Evolutionary conservation across 2,797 vertebrate species (phyloP).

Genomic region (Aphelocoma californica): DNA sequence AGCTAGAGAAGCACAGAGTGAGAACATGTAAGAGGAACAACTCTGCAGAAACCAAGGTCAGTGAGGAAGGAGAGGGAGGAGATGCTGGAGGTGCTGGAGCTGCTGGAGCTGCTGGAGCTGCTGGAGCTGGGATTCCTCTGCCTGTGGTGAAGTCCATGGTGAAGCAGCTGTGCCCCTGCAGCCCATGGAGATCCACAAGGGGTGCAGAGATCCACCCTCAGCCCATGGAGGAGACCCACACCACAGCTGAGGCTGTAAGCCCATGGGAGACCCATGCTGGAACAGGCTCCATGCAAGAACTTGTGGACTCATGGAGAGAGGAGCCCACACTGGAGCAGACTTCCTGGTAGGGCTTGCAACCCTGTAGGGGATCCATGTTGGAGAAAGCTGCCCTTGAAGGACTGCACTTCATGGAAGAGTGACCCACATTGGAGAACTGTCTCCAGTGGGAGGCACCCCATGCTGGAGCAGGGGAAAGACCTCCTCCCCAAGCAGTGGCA

Average conservation of each 20-base stretch:
- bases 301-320: not conserved
- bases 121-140: not conserved
- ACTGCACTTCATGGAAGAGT: not conserved
- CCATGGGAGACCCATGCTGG: not conserved
- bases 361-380: rapidly evolving
- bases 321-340: not conserved
- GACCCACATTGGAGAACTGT: not conserved
- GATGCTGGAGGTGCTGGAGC: too few species aligned
- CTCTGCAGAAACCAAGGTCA: not conserved
- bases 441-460: rapidly evolving
- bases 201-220: not conserved
- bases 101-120: too few species aligned
- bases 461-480: not conserved
- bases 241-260: not conserved
- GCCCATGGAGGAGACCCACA: not conserved
- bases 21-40: not conserved
- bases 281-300: not conserved
- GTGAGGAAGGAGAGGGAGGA: not conserved
- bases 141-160: not conserved
- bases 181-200: not conserved
- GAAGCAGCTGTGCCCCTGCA: not conserved
- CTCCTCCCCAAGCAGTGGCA: not conserved
- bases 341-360: not conserved
- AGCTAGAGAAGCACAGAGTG: not conserved
- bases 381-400: not conserved